Evolutionary conservation across 1,140 invertebrate genomes (phyloP).

Genomic region (Papilio xuthus): DNA sequence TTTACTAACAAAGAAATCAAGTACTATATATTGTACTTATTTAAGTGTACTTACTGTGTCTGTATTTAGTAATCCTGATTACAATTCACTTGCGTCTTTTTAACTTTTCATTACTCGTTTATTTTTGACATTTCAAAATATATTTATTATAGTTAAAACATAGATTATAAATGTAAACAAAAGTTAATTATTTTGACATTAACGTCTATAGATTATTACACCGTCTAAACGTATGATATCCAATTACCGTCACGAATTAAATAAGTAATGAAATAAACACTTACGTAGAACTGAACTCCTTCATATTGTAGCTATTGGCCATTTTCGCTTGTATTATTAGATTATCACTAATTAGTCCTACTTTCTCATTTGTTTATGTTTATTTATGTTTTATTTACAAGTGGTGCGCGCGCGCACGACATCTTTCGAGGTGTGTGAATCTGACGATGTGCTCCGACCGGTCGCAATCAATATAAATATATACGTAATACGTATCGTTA

Average conservation of each 20-base stretch:
- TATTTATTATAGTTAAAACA: background rate
- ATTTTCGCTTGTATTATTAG: slow-evolving; percentile 50
- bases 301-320: slow-evolving; percentile 74
- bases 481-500: slow-evolving; percentile 35
- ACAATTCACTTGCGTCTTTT: no score
- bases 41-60: no score
- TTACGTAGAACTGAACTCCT: slow-evolving; percentile 77
- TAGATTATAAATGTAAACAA: background rate
- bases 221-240: background rate
- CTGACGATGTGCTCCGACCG: slow-evolving; percentile 41
- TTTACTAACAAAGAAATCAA: no score
- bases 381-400: slow-evolving; percentile 48
- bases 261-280: slow-evolving; percentile 49
- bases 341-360: slow-evolving; percentile 32
- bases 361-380: slow-evolving; percentile 47
- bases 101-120: no score
- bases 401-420: slow-evolving; percentile 48
- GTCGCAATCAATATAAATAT: slow-evolving; percentile 54
- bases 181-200: background rate
- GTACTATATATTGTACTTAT: no score
- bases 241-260: slow-evolving; percentile 19
- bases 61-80: no score
- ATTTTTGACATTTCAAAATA: background rate
- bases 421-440: slow-evolving; percentile 49
- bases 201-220: background rate